Percentiles rank a stretch among this genome's conserved stretches.
These are phyloP conservation scores for Gastrophryne carolinensis DNA, from an alignment of 2,797 vertebrate species.

Conservation along the genomic window DNA sequence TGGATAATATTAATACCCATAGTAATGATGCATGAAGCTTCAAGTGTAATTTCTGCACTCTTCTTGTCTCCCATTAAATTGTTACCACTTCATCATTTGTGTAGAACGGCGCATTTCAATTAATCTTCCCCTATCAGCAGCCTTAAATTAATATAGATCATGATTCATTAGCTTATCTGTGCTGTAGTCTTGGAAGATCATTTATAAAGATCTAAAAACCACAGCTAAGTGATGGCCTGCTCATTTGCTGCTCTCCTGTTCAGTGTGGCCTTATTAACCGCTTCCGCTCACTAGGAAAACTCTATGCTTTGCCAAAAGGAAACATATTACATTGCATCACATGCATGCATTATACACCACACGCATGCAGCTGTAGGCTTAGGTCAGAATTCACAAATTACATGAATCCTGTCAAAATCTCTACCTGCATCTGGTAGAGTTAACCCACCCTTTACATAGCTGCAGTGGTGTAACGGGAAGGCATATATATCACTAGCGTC, in stretches of 20 bases:
- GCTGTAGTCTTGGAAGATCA: constrained; percentile 95
- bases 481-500: too few species aligned
- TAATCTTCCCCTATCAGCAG: constrained; percentile 88
- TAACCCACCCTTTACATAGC: too few species aligned
- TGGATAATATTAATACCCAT: constrained; percentile 98
- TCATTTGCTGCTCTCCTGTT: constrained; percentile 59
- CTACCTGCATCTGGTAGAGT: too few species aligned
- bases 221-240: constrained; percentile 76
- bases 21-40: constrained; percentile 99
- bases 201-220: constrained; percentile 85
- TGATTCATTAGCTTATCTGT: constrained; percentile 99
- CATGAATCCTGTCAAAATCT: too few species aligned
- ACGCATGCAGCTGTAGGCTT: too few species aligned
- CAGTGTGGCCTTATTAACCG: constrained; percentile 47
- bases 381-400: too few species aligned
- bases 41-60: constrained; percentile 95
- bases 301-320: constrained; percentile 21
- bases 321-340: constrained; percentile 3
- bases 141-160: constrained; percentile 93
- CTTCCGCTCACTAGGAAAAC: constrained; percentile 30
- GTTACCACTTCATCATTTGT: constrained; percentile 99
- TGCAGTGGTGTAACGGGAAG: too few species aligned
- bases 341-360: too few species aligned
- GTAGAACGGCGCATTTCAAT: constrained; percentile 95
- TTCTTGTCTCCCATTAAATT: constrained; percentile 96